Percentiles rank a stretch among this genome's conserved stretches.
Conservation (phyloP, 2,888 invertebrate genomes). For the Rhabditoides inermis region DNA sequence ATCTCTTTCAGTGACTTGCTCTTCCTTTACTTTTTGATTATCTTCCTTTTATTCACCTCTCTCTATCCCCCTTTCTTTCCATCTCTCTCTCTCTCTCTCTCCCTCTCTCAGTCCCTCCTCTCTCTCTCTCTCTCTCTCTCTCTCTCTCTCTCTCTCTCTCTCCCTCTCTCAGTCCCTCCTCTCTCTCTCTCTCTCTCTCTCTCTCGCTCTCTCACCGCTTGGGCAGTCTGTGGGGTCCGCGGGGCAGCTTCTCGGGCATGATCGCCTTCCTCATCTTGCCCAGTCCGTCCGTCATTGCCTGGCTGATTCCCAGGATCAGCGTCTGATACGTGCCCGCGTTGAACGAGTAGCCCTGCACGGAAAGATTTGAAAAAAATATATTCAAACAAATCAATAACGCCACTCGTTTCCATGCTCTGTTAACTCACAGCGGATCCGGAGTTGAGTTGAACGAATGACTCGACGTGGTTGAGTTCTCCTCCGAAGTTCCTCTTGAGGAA, state of each 20-base stretch:
- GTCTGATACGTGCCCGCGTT: constrained; percentile 87
- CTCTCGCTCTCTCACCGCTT: constrained; percentile 10
- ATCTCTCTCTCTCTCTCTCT: background rate
- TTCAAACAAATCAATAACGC: background rate
- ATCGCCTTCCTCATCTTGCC: constrained; percentile 38
- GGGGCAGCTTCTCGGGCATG: constrained; percentile 39
- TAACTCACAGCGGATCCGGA: constrained; percentile 40
- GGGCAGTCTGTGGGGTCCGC: constrained; percentile 19
- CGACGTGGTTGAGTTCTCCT: constrained; percentile 57
- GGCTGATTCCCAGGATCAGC: constrained; percentile 66
- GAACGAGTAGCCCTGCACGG: constrained; percentile 58
- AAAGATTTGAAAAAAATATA: background rate
- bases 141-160: background rate
- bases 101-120: background rate
- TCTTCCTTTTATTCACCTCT: background rate
- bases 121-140: background rate
- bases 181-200: background rate
- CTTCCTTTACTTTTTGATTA: background rate
- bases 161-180: background rate
- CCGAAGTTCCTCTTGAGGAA: constrained; percentile 69
- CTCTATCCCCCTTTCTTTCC: background rate
- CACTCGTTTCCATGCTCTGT: background rate
- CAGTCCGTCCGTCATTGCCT: constrained; percentile 37
- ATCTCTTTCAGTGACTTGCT: background rate
- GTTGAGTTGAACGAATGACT: constrained; percentile 46